These are phyloP conservation scores for Pampus argenteus DNA, from an alignment of 2,797 vertebrate species.

Conservation along the genomic window DNA sequence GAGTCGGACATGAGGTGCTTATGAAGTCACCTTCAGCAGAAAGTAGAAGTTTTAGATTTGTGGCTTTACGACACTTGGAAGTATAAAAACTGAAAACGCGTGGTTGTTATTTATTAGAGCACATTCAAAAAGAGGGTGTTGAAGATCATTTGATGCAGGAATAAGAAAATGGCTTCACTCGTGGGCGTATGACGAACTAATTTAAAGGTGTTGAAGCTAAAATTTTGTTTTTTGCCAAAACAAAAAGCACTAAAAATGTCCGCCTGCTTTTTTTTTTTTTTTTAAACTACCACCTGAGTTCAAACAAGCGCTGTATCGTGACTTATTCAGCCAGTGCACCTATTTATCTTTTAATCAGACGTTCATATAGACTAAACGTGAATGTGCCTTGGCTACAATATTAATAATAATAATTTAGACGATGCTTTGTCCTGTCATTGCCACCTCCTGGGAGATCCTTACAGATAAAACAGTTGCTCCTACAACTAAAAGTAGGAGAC, in stretches of 20 bases:
- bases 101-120: slow-evolving; percentile 21
- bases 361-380: slow-evolving; percentile 51
- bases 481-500: slow-evolving; percentile 53
- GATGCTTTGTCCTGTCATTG: slow-evolving; percentile 36
- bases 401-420: slow-evolving; percentile 52
- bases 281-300: slow-evolving; percentile 29
- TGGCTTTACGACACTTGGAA: slow-evolving; percentile 14
- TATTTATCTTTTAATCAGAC: slow-evolving; percentile 50
- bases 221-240: slow-evolving; percentile 54
- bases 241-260: slow-evolving; percentile 44
- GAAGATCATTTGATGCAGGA: neutral
- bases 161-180: neutral
- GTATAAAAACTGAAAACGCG: slow-evolving; percentile 11
- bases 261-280: neutral
- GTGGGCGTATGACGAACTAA: slow-evolving; percentile 6
- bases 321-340: slow-evolving; percentile 29
- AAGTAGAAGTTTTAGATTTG: slow-evolving; percentile 31
- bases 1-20: slow-evolving; percentile 38
- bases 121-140: slow-evolving; percentile 13
- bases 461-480: slow-evolving; percentile 26
- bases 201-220: slow-evolving; percentile 40
- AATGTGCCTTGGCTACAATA: slow-evolving; percentile 78
- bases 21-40: slow-evolving; percentile 26
- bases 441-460: slow-evolving; percentile 45
- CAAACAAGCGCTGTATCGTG: slow-evolving; percentile 28